Conservation (phyloP, 2,797 vertebrate species). For the Xyrichtys novacula region DNA sequence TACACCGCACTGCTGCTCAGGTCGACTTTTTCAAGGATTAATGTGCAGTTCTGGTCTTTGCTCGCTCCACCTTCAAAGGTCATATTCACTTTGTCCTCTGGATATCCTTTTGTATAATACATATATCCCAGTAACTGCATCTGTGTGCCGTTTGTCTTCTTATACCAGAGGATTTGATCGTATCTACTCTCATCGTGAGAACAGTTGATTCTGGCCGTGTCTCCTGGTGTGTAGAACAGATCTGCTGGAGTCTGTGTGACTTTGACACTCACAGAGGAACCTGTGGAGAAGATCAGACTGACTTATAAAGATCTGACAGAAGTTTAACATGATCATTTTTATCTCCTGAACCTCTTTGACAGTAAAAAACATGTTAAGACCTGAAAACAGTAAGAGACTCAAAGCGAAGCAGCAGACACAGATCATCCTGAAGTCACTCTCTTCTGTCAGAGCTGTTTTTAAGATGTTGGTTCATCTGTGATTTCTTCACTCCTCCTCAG, state of each 20-base stretch:
- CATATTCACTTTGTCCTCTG: too few relatives aligned
- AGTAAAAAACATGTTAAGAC: not conserved
- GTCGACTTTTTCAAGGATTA: too few relatives aligned
- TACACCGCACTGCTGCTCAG: conserved; percentile 61
- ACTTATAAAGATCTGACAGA: too few relatives aligned
- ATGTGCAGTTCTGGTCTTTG: conserved; percentile 53
- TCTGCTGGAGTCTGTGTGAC: conserved; percentile 56
- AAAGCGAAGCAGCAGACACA: not conserved
- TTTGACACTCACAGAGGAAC: conserved; percentile 12
- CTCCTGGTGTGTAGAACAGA: conserved; percentile 1
- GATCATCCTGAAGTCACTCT: not conserved
- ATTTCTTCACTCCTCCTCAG: too few relatives aligned
- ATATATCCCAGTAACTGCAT: too few relatives aligned
- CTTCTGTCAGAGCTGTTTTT: not conserved
- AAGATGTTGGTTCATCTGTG: too few relatives aligned
- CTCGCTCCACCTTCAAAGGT: too few relatives aligned
- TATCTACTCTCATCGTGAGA: not conserved
- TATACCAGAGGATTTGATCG: not conserved
- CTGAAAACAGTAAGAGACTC: not conserved
- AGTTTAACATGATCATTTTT: too few relatives aligned
- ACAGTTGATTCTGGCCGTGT: conserved; percentile 8
- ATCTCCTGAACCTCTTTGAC: too few relatives aligned
- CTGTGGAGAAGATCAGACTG: not conserved
- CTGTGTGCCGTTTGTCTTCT: not conserved
- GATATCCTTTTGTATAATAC: too few relatives aligned